A percentile compares a stretch with the other conserved stretches of the same genome.
These are phyloP conservation scores for Periophthalmus magnuspinnatus DNA, from an alignment of 2,797 vertebrate genomes.

Conservation along the genomic window DNA sequence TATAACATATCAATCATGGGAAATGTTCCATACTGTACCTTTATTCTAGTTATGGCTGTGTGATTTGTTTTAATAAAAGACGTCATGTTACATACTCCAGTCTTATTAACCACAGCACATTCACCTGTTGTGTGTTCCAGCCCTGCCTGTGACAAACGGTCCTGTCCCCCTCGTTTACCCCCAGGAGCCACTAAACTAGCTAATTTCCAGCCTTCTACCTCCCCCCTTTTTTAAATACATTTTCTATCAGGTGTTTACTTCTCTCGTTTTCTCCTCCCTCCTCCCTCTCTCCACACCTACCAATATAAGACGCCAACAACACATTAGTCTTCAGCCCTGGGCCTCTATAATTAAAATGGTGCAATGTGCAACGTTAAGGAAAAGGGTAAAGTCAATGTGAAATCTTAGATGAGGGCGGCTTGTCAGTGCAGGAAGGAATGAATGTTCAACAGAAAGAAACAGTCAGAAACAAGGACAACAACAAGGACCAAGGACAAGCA, in stretches of 20 bases:
- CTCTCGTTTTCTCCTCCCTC: background rate
- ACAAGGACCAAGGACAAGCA: slow-evolving; percentile 21
- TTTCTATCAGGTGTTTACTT: slow-evolving; percentile 38
- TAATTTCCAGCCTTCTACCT: slow-evolving; percentile 41
- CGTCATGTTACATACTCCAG: background rate
- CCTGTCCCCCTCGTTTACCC: slow-evolving; percentile 48
- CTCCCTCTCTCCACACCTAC: slow-evolving; percentile 8
- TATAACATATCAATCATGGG: too few relatives aligned
- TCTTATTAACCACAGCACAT: slow-evolving; percentile 22
- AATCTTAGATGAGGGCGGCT: slow-evolving; percentile 27
- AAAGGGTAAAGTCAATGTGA: slow-evolving; percentile 23
- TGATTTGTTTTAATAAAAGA: background rate
- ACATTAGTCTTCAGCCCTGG: slow-evolving; percentile 1
- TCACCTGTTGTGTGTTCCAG: slow-evolving; percentile 37
- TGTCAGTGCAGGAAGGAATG: slow-evolving; percentile 23
- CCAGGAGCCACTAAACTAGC: slow-evolving; percentile 30
- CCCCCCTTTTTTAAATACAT: slow-evolving; percentile 52
- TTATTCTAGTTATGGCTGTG: background rate
- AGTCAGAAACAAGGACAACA: slow-evolving; percentile 44
- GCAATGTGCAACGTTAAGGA: slow-evolving; percentile 6
- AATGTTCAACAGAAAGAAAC: slow-evolving; percentile 33
- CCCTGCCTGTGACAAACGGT: slow-evolving; percentile 56
- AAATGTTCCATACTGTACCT: too few relatives aligned
- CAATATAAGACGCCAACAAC: slow-evolving; percentile 3
- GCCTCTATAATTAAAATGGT: slow-evolving; percentile 35